These are phyloP conservation scores for Tinea pellionella DNA, from an alignment of 2,888 invertebrate genomes.

Conservation along the genomic window DNA sequence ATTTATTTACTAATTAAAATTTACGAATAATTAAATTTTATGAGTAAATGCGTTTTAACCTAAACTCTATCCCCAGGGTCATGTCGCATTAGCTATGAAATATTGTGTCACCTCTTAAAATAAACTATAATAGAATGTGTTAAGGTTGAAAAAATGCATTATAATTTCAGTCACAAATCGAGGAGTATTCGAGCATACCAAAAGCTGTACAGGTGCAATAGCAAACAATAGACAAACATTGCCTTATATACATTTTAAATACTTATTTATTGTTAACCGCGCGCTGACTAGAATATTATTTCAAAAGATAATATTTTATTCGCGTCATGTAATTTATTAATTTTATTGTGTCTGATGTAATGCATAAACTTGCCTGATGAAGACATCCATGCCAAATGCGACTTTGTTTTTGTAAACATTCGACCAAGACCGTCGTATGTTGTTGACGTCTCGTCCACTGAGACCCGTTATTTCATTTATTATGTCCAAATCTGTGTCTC, in stretches of 20 bases:
- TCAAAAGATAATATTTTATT: neutral
- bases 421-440: constrained; percentile 30
- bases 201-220: neutral
- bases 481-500: constrained; percentile 34
- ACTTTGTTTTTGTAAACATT: constrained; percentile 25
- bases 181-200: neutral
- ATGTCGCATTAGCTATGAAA: neutral
- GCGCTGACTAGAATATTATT: neutral
- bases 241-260: neutral
- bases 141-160: neutral
- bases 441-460: constrained; percentile 29
- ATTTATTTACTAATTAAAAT: too few species aligned
- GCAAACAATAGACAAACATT: constrained; percentile 1
- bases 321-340: neutral
- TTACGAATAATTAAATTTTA: too few species aligned
- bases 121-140: neutral
- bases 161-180: constrained; percentile 3
- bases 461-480: constrained; percentile 28
- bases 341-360: neutral
- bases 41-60: too few species aligned
- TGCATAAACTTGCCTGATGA: constrained; percentile 27
- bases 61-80: too few species aligned
- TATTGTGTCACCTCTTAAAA: neutral
- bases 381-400: constrained; percentile 29
- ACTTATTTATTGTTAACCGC: neutral